Evolutionary conservation across 2,888 invertebrate species (phyloP), one percentile per base, ranked within the genome.

Genomic region (Dasysyrphus albostriatus): DNA sequence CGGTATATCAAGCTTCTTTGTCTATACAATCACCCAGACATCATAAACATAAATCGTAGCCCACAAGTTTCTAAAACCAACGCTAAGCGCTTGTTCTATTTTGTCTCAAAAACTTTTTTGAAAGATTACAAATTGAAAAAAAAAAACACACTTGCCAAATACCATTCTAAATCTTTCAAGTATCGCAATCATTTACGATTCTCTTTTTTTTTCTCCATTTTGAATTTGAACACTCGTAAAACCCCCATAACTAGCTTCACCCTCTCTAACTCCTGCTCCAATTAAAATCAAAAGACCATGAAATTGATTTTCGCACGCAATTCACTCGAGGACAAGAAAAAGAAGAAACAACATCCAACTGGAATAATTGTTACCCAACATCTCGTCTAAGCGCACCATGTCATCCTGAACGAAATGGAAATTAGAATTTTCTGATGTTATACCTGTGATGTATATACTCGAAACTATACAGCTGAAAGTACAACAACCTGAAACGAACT

Each of bases 231-330:
- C 4, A n/a, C 42, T 39, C 34, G 47, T 49, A 42, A 67, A 54
- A 10, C 14, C 34, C 51, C 37, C 58, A 32, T 73, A 85, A 85
- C 76, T 77, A 85, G 67, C 34, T 37, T 8, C 39, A 32, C 19
- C 58, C 10, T 19, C 44, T n/a, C n/a, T n/a, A 10, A 58, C 67
- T 54, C 77, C 39, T 42, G 70, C 65, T 59, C 67, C 87, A 87
- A 87, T 87, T 87, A 87, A 87, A 87, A 83, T 67, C 87, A 87
- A 87, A 87, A 83, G 83, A 79, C 87, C 87, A 78, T 87, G 83
- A 87, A 87, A 87, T 87, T 87, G 83, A 87, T 73, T 83, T 61
- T 87, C 87, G 70, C 87, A 87, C 83, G 82, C 76, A 75, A 82
- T 87, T 83, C 78, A 51, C 59, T 19, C 61, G 61, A 79, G 83